Conservation (phyloP, 2,797 vertebrate genomes). For the Lutjanus campechanus region DNA sequence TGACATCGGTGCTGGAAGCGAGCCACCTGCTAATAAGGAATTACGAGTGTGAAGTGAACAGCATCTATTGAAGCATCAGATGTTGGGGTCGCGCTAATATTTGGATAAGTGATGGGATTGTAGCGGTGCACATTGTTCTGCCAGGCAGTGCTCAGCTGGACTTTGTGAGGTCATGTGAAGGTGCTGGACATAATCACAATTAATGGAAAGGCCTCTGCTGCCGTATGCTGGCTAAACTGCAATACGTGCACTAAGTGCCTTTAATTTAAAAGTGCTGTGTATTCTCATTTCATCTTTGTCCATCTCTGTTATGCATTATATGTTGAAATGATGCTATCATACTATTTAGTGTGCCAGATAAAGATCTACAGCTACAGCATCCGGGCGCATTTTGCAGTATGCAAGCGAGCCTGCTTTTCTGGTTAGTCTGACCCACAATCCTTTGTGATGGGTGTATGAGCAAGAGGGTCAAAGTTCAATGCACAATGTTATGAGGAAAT, state of each 20-base stretch:
- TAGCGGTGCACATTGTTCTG: neutral
- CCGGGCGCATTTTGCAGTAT: no score
- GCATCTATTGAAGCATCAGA: conserved; percentile 40
- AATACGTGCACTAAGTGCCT: neutral
- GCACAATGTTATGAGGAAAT: no score
- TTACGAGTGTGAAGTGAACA: conserved; percentile 50
- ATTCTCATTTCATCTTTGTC: neutral
- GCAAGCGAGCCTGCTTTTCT: no score
- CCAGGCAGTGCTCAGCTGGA: conserved; percentile 46
- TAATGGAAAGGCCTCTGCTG: conserved; percentile 23
- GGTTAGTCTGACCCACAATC: no score
- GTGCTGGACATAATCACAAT: conserved; percentile 7
- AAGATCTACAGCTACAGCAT: no score
- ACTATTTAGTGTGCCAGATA: neutral
- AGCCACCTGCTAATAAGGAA: conserved; percentile 64
- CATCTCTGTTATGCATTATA: neutral
- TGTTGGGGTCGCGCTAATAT: conserved; percentile 45
- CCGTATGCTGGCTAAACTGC: neutral
- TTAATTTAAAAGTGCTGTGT: neutral
- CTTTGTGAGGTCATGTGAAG: conserved; percentile 45
- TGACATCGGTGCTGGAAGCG: conserved; percentile 4
- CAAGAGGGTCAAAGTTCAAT: no score
- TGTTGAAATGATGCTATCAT: neutral
- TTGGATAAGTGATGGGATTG: conserved; percentile 44
- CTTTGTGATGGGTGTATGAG: no score